Evolutionary conservation across 2,797 vertebrate species (phyloP).

Genomic region (Kryptolebias ocellatus): DNA sequence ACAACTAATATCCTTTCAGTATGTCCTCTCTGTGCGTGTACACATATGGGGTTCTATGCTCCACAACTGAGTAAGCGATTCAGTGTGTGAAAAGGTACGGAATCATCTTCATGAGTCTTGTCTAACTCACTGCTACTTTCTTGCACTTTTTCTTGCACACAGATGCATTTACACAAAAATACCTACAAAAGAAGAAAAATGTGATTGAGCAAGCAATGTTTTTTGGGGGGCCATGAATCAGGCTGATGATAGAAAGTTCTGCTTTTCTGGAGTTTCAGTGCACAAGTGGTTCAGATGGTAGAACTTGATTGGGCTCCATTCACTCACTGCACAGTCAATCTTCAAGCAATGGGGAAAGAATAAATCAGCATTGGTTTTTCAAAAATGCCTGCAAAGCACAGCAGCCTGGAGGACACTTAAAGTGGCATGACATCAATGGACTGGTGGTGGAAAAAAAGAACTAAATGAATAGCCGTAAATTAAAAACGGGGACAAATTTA

Average conservation of each 20-base stretch:
- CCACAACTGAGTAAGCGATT: conserved; percentile 30
- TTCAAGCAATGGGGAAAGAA: conserved; percentile 21
- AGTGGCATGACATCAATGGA: conserved; percentile 25
- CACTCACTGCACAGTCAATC: conserved; percentile 31
- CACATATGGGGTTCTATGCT: conserved; percentile 25
- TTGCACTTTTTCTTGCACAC: conserved; percentile 10
- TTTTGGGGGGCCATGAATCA: conserved; percentile 53
- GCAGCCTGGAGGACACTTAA: conserved; percentile 17
- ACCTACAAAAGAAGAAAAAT: conserved; percentile 8
- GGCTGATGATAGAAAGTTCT: conserved; percentile 59
- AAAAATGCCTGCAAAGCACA: conserved; percentile 22
- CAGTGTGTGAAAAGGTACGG: conserved; percentile 35
- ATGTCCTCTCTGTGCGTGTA: conserved; percentile 21
- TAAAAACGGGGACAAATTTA: conserved; percentile 1
- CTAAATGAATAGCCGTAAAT: background rate
- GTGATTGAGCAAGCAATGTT: conserved; percentile 45
- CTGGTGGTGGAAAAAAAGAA: background rate
- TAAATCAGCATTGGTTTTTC: conserved; percentile 51
- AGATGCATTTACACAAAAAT: background rate
- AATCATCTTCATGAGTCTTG: conserved; percentile 12
- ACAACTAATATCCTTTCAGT: conserved; percentile 65
- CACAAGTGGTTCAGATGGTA: conserved; percentile 46
- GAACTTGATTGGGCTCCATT: conserved; percentile 64
- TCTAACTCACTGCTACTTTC: conserved; percentile 7
- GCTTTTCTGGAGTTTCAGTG: conserved; percentile 37